These are phyloP conservation scores for Pristis pectinata DNA, from an alignment of 2,797 vertebrate genomes.

Conservation along the genomic window DNA sequence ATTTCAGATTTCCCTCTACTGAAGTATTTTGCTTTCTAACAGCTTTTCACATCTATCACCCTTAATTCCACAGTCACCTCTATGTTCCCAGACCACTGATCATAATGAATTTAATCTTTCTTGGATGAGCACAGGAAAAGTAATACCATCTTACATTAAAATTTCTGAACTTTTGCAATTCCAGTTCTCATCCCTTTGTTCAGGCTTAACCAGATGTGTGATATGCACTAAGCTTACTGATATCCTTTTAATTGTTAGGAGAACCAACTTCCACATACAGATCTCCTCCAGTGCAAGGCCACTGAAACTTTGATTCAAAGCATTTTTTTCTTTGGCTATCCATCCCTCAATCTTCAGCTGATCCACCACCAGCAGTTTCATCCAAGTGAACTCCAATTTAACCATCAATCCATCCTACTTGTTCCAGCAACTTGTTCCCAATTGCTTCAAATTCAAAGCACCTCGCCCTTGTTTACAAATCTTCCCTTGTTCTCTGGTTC, in stretches of 20 bases:
- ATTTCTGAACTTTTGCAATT: not conserved
- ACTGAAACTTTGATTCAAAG: not conserved
- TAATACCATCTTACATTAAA: not conserved
- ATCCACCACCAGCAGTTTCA: not conserved
- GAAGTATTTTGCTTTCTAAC: no score
- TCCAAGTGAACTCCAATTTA: not conserved
- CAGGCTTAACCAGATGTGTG: not conserved
- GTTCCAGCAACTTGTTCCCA: no score
- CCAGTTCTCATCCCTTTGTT: not conserved
- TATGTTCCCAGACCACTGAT: not conserved
- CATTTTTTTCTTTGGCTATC: not conserved
- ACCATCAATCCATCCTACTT: no score
- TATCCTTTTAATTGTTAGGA: not conserved
- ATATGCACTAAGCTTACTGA: not conserved
- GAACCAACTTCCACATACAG: not conserved
- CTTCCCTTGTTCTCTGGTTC: no score
- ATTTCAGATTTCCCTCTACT: no score
- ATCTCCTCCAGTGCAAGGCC: not conserved
- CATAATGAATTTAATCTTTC: not conserved
- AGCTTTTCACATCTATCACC: not conserved
- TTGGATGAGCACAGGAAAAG: not conserved
- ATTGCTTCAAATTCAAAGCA: no score
- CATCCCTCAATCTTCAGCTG: not conserved
- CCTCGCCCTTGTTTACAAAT: no score
- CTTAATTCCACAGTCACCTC: no score